Evolutionary conservation across 2,113 vertebrate species (phyloP).

Genomic region (Bos indicus): DNA sequence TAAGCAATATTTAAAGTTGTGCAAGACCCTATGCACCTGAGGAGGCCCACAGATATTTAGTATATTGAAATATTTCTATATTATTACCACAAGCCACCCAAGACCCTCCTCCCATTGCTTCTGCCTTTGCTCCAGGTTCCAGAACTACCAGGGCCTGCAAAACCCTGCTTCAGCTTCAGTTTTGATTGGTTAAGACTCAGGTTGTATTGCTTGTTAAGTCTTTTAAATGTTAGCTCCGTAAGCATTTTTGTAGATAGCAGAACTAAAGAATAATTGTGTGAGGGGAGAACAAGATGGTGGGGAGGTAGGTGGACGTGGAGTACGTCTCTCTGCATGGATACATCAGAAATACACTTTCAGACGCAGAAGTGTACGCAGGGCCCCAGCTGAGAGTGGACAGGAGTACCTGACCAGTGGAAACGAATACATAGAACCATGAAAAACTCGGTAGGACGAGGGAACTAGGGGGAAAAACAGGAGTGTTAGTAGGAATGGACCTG

Average conservation of each 20-base stretch:
- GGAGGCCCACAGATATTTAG: neutral
- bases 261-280: neutral
- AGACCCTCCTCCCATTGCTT: accelerated
- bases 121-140: neutral
- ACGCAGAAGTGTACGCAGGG: neutral
- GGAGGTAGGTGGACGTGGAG: neutral
- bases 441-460: accelerated
- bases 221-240: neutral
- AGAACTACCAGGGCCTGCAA: neutral
- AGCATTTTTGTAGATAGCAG: neutral
- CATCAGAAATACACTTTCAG: neutral
- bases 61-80: neutral
- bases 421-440: neutral
- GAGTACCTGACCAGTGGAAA: neutral
- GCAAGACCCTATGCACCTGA: neutral
- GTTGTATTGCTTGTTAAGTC: neutral
- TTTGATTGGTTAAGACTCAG: neutral
- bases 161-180: neutral
- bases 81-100: too few relatives aligned
- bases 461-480: neutral
- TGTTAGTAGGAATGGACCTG: neutral
- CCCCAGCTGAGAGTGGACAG: neutral
- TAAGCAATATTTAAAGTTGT: neutral
- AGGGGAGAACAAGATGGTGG: neutral
- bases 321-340: neutral